Percentiles rank a stretch among this genome's conserved stretches.
Conservation (phyloP, 1,140 invertebrate genomes). For the Archivesica marissinica region DNA sequence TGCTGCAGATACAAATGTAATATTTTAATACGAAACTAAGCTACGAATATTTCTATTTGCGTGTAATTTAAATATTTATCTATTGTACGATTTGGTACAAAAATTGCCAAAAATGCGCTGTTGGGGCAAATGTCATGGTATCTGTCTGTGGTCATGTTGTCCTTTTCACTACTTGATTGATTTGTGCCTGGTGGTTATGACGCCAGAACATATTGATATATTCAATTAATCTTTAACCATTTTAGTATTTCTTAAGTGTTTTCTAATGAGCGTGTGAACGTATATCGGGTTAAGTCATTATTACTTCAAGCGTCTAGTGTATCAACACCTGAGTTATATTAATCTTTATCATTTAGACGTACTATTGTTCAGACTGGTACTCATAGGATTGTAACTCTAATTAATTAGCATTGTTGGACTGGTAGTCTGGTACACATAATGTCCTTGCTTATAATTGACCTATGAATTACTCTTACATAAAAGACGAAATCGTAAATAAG, state of each 20-base stretch:
- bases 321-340: conserved; percentile 12
- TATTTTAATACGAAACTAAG: too few relatives aligned
- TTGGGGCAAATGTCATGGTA: not conserved
- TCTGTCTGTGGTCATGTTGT: conserved; percentile 3
- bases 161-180: not conserved
- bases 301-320: conserved; percentile 23
- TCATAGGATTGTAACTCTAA: not conserved
- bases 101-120: not conserved
- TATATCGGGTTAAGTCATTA: conserved; percentile 10
- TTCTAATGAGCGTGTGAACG: not conserved
- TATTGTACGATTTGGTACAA: conserved; percentile 12
- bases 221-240: conserved; percentile 21
- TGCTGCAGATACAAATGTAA: too few relatives aligned
- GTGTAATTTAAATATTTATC: too few relatives aligned
- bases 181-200: conserved; percentile 4
- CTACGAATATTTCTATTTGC: too few relatives aligned
- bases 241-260: not conserved
- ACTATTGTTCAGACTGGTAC: not conserved
- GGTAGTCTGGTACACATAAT: not conserved
- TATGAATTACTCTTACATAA: not conserved
- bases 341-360: not conserved
- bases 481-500: not conserved
- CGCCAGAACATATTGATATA: not conserved
- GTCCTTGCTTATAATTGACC: not conserved
- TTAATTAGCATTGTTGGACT: too few relatives aligned